A percentile compares a stretch with the other conserved stretches of the same genome.
Conservation (phyloP, 2,113 vertebrate genomes). For the Oryzias woworae region DNA sequence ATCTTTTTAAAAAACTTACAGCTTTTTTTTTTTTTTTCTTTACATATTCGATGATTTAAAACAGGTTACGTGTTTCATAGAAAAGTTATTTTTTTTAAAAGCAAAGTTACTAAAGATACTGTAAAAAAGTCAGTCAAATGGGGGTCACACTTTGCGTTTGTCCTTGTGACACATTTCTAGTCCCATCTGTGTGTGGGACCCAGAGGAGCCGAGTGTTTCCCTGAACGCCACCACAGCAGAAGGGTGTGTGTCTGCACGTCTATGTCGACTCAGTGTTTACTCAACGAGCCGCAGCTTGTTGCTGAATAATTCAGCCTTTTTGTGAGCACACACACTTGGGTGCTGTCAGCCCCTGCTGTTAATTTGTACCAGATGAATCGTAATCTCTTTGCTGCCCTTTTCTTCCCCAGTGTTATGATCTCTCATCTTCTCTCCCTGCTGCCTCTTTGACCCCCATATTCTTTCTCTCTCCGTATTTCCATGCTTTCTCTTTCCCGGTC, state of each 20-base stretch:
- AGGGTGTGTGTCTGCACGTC: conserved; percentile 48
- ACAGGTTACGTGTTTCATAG: not conserved
- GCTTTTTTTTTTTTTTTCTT: too few species aligned
- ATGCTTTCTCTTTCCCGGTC: conserved; percentile 18
- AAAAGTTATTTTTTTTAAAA: not conserved
- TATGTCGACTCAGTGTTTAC: conserved; percentile 63
- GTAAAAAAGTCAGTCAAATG: conserved; percentile 28
- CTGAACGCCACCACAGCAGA: conserved; percentile 19
- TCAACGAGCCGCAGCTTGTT: conserved; percentile 34
- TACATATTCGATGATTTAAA: not conserved
- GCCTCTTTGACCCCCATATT: conserved; percentile 41
- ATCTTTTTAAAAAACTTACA: too few species aligned
- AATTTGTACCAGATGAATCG: conserved; percentile 47
- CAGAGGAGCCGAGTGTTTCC: conserved; percentile 36
- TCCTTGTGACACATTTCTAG: conserved; percentile 75
- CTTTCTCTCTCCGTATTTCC: conserved; percentile 19
- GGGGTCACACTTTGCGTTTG: conserved; percentile 41
- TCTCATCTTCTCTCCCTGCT: conserved; percentile 22
- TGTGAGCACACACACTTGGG: conserved; percentile 18
- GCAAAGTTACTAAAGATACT: not conserved
- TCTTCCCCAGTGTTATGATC: conserved; percentile 22
- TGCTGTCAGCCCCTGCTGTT: conserved; percentile 51
- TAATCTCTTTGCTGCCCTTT: conserved; percentile 27
- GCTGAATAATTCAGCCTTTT: conserved; percentile 62
- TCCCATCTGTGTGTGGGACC: conserved; percentile 64